Evolutionary conservation across 2,888 invertebrate genomes (phyloP).

Genomic region (Sinhomidia bicolor): DNA sequence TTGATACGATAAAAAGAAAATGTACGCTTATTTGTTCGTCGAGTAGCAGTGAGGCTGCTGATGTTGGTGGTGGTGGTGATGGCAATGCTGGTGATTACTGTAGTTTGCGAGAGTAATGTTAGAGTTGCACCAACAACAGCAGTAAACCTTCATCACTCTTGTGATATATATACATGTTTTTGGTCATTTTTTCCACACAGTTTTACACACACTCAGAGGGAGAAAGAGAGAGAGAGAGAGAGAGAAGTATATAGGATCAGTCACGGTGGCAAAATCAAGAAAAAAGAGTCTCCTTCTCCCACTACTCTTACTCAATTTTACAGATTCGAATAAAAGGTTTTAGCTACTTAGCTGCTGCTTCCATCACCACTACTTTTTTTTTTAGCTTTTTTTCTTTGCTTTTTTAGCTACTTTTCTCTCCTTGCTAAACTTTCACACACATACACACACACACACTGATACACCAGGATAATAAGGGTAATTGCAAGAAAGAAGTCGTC

Average conservation of each 20-base stretch:
- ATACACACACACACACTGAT: conserved; percentile 16
- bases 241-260: not conserved
- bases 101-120: conserved; percentile 21
- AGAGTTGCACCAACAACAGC: conserved; percentile 42
- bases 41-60: conserved; percentile 37
- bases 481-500: conserved; percentile 42
- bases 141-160: conserved; percentile 63
- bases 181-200: conserved; percentile 52
- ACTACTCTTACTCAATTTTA: conserved; percentile 39
- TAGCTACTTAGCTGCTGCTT: conserved; percentile 21
- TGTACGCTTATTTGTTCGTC: conserved; percentile 34
- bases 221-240: not conserved
- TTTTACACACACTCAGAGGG: too few species aligned
- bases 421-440: not conserved
- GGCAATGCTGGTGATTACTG: conserved; percentile 15
- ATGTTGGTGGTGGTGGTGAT: conserved; percentile 11
- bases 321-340: conserved; percentile 62
- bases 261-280: not conserved
- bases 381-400: too few species aligned
- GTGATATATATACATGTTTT: conserved; percentile 43
- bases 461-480: conserved; percentile 55
- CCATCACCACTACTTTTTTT: not conserved
- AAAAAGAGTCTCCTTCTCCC: conserved; percentile 24
- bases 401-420: not conserved
- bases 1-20: conserved; percentile 40